Percentiles rank a stretch among this genome's conserved stretches.
Evolutionary conservation across 2,888 invertebrate genomes (phyloP).

Genomic region (Leptopterna dolabrata): DNA sequence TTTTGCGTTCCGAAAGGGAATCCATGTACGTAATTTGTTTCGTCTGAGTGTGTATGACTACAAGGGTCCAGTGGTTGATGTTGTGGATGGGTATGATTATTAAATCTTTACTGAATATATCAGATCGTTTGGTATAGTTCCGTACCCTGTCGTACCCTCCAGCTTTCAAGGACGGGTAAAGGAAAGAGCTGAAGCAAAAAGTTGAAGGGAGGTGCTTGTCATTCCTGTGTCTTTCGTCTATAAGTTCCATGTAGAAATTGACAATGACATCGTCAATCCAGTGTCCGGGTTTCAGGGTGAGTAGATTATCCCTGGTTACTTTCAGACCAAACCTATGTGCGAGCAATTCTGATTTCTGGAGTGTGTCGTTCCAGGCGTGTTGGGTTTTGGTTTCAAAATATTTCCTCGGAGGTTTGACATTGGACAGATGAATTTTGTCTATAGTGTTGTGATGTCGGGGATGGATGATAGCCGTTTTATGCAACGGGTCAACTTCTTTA

Average conservation of each 20-base stretch:
- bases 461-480: constrained; percentile 24
- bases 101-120: too few species aligned
- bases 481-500: neutral
- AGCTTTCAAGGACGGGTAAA: neutral
- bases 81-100: too few species aligned
- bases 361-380: neutral
- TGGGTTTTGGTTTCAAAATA: neutral
- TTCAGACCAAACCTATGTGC: neutral
- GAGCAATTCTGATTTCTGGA: too few species aligned
- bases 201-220: neutral
- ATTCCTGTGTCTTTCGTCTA: neutral
- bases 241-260: neutral
- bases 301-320: neutral
- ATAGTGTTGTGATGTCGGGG: constrained; percentile 31
- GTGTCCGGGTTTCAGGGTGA: neutral
- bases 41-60: too few species aligned
- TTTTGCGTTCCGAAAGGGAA: too few species aligned
- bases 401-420: constrained; percentile 46
- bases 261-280: constrained; percentile 19
- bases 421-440: constrained; percentile 33
- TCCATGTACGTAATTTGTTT: too few species aligned
- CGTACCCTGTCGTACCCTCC: constrained; percentile 4
- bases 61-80: too few species aligned
- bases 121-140: too few species aligned
- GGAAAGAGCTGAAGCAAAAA: neutral